A percentile compares a stretch with the other conserved stretches of the same genome.
Conservation (phyloP, 2,888 invertebrate species). For the Dynastes tityus region DNA sequence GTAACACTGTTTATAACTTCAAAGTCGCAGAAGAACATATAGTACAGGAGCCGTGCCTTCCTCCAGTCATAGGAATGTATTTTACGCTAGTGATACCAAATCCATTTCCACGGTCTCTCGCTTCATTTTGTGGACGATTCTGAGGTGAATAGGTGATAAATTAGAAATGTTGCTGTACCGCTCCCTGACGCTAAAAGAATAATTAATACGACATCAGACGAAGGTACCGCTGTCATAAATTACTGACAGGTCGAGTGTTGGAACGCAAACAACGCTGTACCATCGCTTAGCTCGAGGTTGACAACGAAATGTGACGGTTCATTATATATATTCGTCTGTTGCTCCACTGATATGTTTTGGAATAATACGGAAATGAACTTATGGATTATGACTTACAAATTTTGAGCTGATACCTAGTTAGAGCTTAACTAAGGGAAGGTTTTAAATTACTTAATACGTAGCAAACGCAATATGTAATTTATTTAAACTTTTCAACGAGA, state of each 20-base stretch:
- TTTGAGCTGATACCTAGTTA: no score
- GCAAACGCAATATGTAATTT: no score
- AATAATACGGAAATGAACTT: no score
- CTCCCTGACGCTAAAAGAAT: slow-evolving; percentile 30
- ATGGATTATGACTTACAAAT: no score
- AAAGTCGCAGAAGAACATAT: background rate
- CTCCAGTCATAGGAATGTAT: background rate
- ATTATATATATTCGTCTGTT: slow-evolving; percentile 6
- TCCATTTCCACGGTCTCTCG: slow-evolving; percentile 33
- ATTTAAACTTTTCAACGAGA: no score
- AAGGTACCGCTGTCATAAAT: slow-evolving; percentile 25
- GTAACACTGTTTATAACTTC: background rate
- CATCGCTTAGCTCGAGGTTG: background rate
- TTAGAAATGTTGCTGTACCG: slow-evolving; percentile 17
- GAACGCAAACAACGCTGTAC: background rate
- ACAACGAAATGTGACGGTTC: background rate
- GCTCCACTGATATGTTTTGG: background rate
- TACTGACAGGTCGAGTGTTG: slow-evolving; percentile 27
- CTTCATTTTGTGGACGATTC: slow-evolving; percentile 14
- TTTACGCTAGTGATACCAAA: background rate
- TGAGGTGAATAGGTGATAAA: slow-evolving; percentile 35
- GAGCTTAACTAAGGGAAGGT: no score
- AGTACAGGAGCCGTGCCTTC: background rate
- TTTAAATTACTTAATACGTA: no score
- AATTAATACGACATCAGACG: slow-evolving; percentile 33